A percentile compares a stretch with the other conserved stretches of the same genome.
Evolutionary conservation across 1,140 invertebrate species (phyloP).

Genomic region (Halictus rubicundus): DNA sequence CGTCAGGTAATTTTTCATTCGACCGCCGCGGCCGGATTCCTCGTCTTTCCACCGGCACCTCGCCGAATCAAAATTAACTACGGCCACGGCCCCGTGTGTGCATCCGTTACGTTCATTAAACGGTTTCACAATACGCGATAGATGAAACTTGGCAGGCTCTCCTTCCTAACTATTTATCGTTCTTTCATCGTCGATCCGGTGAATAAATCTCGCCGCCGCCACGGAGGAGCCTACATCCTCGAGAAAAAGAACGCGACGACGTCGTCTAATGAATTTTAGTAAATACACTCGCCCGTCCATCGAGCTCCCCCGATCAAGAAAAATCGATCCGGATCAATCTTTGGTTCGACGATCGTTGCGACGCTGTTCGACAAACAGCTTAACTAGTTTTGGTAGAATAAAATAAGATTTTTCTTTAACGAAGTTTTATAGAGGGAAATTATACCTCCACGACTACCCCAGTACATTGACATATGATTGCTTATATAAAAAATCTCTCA

Average conservation of each 20-base stretch:
- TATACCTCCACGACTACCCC: too few species aligned
- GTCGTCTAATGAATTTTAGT: slow-evolving; percentile 21
- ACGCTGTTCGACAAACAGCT: too few species aligned
- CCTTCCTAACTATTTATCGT: slow-evolving; percentile 48
- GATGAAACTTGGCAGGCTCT: slow-evolving; percentile 41
- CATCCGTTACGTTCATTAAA: slow-evolving; percentile 52
- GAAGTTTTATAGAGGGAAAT: too few species aligned
- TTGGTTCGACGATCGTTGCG: too few species aligned
- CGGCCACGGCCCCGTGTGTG: slow-evolving; percentile 1
- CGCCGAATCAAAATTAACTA: slow-evolving; percentile 47
- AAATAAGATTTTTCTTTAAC: too few species aligned
- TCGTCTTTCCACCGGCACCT: slow-evolving; percentile 20
- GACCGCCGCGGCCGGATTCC: slow-evolving; percentile 5
- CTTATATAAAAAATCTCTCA: too few species aligned
- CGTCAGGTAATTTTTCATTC: slow-evolving; percentile 51
- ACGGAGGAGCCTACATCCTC: neutral
- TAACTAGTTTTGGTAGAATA: too few species aligned
- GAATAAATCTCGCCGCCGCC: slow-evolving; percentile 32
- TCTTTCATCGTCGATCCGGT: slow-evolving; percentile 34
- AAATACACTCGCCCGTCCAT: neutral
- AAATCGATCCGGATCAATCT: too few species aligned
- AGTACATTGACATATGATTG: too few species aligned
- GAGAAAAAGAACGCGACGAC: neutral
- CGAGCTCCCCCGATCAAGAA: too few species aligned
- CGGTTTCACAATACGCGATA: slow-evolving; percentile 47